A percentile compares a stretch with the other conserved stretches of the same genome.
Evolutionary conservation across 2,888 invertebrate species (phyloP).

Genomic region (Lymantria dispar): DNA sequence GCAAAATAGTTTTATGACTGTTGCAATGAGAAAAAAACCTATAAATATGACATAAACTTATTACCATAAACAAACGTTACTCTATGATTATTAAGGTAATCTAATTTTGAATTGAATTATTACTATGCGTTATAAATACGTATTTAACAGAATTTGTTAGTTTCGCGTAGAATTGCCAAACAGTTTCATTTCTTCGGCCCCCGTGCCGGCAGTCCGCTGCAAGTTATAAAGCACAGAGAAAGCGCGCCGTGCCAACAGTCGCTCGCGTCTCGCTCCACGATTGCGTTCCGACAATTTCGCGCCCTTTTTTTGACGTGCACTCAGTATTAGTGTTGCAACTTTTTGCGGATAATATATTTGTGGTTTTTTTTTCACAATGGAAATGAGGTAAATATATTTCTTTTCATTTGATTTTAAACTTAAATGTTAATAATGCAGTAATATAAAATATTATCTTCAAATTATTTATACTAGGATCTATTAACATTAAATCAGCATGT

Average conservation of each 20-base stretch:
- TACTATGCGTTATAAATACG: conserved; percentile 43
- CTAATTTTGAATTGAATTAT: conserved; percentile 8
- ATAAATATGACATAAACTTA: no score
- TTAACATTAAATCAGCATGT: conserved; percentile 3
- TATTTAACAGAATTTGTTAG: conserved; percentile 52
- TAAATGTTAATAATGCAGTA: neutral
- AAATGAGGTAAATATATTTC: conserved; percentile 65
- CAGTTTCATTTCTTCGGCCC: conserved; percentile 68
- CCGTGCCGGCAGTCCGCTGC: conserved; percentile 42
- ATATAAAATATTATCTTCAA: neutral
- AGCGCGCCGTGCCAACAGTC: conserved; percentile 66
- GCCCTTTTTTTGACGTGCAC: conserved; percentile 57
- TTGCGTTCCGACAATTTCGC: conserved; percentile 49
- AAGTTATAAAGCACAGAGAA: conserved; percentile 78
- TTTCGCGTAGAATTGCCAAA: conserved; percentile 67
- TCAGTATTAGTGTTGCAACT: conserved; percentile 50
- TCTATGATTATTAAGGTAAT: neutral
- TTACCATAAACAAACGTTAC: no score
- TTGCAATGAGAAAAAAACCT: no score
- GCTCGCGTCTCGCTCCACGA: conserved; percentile 44
- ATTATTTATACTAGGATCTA: neutral
- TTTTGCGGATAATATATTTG: conserved; percentile 44
- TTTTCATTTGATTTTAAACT: neutral
- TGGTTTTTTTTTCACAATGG: conserved; percentile 36
- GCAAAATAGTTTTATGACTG: no score